phyloP scores from a whole-genome alignment of 2,113 vertebrate genomes.

The Bubo blakistoni region DNA sequence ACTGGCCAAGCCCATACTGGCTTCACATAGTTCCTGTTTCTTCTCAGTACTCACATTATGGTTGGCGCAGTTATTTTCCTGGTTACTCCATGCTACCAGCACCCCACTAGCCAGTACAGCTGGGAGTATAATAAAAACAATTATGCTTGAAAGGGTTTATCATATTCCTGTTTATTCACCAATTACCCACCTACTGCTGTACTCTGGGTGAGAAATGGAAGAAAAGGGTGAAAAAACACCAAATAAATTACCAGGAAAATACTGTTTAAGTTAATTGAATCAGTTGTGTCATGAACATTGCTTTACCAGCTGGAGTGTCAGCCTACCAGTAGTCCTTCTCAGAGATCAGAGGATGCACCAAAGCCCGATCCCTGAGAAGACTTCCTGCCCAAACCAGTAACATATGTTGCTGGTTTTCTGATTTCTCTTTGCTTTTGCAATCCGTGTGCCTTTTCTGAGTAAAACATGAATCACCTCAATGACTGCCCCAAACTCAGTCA shows the following conservation, averaged over 20 bases:
- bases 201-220: background rate
- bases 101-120: background rate
- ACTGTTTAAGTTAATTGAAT: background rate
- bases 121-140: background rate
- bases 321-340: background rate
- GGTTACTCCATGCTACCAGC: background rate
- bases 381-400: background rate
- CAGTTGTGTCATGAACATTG: background rate
- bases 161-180: background rate
- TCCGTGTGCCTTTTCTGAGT: background rate
- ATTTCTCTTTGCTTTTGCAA: background rate
- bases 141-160: background rate
- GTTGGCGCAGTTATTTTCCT: background rate
- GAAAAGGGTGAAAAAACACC: background rate
- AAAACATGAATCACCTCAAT: background rate
- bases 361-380: background rate
- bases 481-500: background rate
- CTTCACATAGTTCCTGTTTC: background rate
- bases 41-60: background rate
- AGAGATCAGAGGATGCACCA: background rate
- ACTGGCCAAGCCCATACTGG: background rate
- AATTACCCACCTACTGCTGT: background rate
- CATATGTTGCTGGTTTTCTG: background rate
- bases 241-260: background rate
- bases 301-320: background rate